Evolutionary conservation across 2,113 vertebrate genomes (phyloP).

Genomic region (Rhinichthys klamathensis): DNA sequence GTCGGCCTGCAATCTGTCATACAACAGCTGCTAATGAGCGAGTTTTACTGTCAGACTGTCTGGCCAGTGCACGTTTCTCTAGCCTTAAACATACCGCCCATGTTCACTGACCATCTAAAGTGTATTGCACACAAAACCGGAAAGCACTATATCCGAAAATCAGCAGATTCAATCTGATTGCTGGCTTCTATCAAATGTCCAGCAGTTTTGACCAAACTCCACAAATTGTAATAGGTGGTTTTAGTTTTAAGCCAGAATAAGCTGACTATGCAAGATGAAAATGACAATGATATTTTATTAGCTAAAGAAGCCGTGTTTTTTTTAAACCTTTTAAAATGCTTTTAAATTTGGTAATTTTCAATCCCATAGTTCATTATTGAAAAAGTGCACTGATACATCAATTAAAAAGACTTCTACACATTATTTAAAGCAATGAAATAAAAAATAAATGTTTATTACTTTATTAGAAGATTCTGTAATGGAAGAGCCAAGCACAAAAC

Average conservation of each 20-base stretch:
- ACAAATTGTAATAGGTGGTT: not conserved
- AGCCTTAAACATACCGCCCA: too few relatives aligned
- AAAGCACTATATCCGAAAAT: not conserved
- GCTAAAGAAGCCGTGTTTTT: not conserved
- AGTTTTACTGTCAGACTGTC: conserved; percentile 54
- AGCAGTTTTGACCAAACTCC: not conserved
- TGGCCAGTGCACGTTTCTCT: not conserved
- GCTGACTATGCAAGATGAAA: not conserved
- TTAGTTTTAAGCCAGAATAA: not conserved
- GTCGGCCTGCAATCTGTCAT: conserved; percentile 64
- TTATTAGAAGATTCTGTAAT: conserved; percentile 29
- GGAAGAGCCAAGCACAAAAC: conserved; percentile 49
- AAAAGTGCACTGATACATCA: not conserved
- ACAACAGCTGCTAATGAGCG: conserved; percentile 77
- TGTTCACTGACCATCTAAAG: not conserved
- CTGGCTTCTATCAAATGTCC: not conserved
- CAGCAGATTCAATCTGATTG: not conserved
- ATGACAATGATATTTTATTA: not conserved
- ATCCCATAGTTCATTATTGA: not conserved
- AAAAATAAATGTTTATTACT: not conserved
- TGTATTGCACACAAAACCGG: not conserved
- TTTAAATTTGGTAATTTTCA: not conserved
- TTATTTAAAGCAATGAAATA: not conserved
- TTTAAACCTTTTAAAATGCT: not conserved
- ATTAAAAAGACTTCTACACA: not conserved